phyloP scores from a whole-genome alignment of 2,888 invertebrate genomes.

The Xanthia icteritia region DNA sequence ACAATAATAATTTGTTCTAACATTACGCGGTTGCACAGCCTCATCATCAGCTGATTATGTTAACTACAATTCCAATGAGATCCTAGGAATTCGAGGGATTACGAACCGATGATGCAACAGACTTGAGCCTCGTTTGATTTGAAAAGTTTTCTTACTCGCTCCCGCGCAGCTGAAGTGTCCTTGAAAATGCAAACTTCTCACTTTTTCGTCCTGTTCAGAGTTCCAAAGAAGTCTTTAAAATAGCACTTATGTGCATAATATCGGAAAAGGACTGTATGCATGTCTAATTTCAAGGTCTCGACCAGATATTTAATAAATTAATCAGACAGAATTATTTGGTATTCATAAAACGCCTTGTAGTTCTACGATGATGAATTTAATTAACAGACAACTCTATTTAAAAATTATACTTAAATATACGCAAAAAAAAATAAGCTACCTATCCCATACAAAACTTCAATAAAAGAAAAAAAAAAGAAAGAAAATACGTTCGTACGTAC shows the following conservation, averaged over 20 bases:
- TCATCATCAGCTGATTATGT: constrained; percentile 71
- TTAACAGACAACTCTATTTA: not conserved
- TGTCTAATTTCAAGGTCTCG: constrained; percentile 50
- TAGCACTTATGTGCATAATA: constrained; percentile 10
- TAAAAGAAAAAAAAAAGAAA: no score
- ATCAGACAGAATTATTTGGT: constrained; percentile 30
- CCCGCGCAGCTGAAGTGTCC: constrained; percentile 38
- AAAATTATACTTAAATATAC: not conserved
- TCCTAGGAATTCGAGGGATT: constrained; percentile 37
- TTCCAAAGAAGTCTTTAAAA: constrained; percentile 32
- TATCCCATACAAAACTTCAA: not conserved
- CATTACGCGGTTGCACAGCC: constrained; percentile 71
- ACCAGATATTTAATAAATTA: constrained; percentile 27
- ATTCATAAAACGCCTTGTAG: constrained; percentile 25
- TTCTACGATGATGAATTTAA: constrained; percentile 8
- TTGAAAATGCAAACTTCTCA: constrained; percentile 53
- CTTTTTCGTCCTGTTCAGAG: constrained; percentile 44
- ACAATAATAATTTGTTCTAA: constrained; percentile 79
- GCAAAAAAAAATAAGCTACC: not conserved
- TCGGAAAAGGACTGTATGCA: constrained; percentile 41
- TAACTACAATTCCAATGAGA: constrained; percentile 52
- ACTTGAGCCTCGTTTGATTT: constrained; percentile 2
- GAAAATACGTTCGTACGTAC: no score
- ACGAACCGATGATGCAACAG: constrained; percentile 44
- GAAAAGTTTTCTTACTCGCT: constrained; percentile 36